These are phyloP conservation scores for Varecia variegata DNA, from an alignment of 2,797 vertebrate genomes.

Conservation along the genomic window DNA sequence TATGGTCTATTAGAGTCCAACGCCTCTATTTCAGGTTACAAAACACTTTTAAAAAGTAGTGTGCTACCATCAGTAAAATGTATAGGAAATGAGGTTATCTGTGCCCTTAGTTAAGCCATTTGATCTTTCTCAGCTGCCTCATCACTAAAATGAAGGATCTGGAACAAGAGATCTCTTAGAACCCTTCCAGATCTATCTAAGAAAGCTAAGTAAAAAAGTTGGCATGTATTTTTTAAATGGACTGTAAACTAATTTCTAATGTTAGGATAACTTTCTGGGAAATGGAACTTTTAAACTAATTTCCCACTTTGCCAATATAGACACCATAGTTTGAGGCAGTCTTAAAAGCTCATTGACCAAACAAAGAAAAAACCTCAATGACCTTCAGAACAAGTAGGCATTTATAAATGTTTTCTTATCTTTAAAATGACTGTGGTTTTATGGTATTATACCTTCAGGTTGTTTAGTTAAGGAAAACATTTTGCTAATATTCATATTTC, in stretches of 20 bases:
- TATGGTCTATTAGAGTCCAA: not conserved
- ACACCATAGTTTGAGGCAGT: not conserved
- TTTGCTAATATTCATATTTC: conserved; percentile 1
- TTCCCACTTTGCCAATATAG: conserved; percentile 7
- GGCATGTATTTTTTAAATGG: not conserved
- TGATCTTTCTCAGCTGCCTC: not conserved
- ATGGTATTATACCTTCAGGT: not conserved
- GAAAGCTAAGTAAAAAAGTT: not conserved
- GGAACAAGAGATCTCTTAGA: not conserved
- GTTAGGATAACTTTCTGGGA: not conserved
- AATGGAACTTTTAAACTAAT: not conserved
- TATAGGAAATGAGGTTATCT: not conserved
- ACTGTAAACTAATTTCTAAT: not conserved
- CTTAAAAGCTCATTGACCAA: not conserved
- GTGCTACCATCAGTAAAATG: not conserved
- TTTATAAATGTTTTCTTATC: not conserved
- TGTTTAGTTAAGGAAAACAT: conserved; percentile 35
- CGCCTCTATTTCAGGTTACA: not conserved
- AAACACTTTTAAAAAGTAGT: not conserved
- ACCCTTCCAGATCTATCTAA: not conserved
- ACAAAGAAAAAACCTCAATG: not conserved
- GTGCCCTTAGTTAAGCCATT: not conserved
- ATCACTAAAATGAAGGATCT: not conserved
- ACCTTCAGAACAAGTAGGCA: not conserved
- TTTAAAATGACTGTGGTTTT: conserved; percentile 17